Evolutionary conservation across 2,797 vertebrate genomes (phyloP).

Genomic region (Antennarius maculatus): DNA sequence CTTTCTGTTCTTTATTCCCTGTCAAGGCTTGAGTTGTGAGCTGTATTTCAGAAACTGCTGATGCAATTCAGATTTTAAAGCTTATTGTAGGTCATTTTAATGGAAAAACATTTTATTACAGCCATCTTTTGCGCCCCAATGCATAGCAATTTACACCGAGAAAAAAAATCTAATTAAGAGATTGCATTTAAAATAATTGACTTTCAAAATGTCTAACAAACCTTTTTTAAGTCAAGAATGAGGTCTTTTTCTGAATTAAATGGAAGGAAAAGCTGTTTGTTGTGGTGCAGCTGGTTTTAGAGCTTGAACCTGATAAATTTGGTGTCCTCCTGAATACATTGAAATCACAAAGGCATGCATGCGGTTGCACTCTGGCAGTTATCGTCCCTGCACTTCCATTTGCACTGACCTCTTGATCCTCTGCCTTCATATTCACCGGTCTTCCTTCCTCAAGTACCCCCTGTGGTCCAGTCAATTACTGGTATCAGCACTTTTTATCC

Average conservation of each 20-base stretch:
- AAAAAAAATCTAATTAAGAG: conserved; percentile 53
- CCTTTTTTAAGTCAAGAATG: conserved; percentile 24
- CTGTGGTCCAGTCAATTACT: conserved; percentile 68
- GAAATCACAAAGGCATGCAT: conserved; percentile 19
- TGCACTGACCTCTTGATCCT: conserved; percentile 58
- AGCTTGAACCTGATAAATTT: conserved; percentile 34
- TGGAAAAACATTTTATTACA: conserved; percentile 39
- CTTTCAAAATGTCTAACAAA: conserved; percentile 29
- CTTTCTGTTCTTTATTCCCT: neutral
- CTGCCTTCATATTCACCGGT: conserved; percentile 37
- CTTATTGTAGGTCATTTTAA: conserved; percentile 40
- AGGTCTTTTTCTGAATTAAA: conserved; percentile 16
- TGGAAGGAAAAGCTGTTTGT: neutral
- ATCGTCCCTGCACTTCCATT: conserved; percentile 49
- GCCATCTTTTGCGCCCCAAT: conserved; percentile 22
- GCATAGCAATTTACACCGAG: conserved; percentile 46
- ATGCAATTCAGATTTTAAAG: conserved; percentile 18
- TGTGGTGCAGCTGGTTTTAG: conserved; percentile 14
- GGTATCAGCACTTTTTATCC: conserved; percentile 68
- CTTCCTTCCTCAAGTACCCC: conserved; percentile 54
- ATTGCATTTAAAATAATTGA: conserved; percentile 56
- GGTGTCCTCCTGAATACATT: conserved; percentile 21
- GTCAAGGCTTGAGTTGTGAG: conserved; percentile 3
- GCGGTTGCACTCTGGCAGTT: conserved; percentile 23
- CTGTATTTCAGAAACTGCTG: conserved; percentile 31